Conservation (phyloP, 2,113 vertebrate genomes). For the Notarius lentiginosus region DNA sequence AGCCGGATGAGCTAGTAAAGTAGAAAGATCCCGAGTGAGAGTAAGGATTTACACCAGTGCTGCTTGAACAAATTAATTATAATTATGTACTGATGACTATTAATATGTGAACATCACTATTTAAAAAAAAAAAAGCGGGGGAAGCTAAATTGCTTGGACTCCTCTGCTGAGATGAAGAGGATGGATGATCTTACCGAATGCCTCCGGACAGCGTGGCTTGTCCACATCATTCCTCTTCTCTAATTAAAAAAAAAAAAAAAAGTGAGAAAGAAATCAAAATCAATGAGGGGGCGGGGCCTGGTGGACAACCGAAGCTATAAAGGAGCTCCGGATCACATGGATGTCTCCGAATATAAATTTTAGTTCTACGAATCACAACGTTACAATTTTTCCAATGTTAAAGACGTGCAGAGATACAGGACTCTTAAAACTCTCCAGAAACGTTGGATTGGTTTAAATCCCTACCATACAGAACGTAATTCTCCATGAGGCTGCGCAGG, state of each 20-base stretch:
- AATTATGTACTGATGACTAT: background rate
- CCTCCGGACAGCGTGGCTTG: background rate
- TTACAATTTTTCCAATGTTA: background rate
- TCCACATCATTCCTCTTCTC: constrained; percentile 2
- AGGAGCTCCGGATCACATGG: background rate
- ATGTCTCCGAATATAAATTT: background rate
- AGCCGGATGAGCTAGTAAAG: no score
- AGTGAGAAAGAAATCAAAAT: background rate
- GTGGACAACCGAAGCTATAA: background rate
- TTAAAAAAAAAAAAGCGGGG: background rate
- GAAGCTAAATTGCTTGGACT: background rate
- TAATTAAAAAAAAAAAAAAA: background rate
- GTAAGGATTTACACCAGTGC: no score
- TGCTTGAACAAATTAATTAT: no score
- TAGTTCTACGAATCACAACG: background rate
- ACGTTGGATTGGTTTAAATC: background rate
- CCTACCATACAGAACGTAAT: constrained; percentile 74
- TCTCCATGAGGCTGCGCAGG: constrained; percentile 73
- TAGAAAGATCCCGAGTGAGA: no score
- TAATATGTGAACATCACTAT: background rate
- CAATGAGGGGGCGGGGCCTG: background rate
- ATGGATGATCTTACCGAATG: background rate
- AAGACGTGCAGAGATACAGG: background rate
- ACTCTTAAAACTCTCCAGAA: background rate
- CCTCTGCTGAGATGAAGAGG: background rate